A percentile compares a stretch with the other conserved stretches of the same genome.
Conservation (phyloP, 2,113 vertebrate species). For the Poecilia latipinna region DNA sequence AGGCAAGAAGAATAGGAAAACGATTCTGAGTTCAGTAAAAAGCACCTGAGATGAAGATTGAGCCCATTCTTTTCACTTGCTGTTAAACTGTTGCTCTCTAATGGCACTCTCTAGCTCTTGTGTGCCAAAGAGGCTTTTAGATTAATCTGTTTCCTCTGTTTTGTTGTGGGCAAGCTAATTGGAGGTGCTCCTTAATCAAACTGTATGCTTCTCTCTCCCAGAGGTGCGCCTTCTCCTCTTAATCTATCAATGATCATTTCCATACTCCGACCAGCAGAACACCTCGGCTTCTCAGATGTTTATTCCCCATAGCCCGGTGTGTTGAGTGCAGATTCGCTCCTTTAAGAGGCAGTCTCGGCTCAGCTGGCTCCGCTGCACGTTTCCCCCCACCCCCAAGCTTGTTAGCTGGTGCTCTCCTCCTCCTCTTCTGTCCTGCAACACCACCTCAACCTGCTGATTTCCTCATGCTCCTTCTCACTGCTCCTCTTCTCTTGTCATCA, state of each 20-base stretch:
- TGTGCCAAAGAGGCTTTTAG: not conserved
- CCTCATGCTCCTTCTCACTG: constrained; percentile 23
- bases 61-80: not conserved
- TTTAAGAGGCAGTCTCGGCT: constrained; percentile 75
- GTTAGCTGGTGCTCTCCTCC: constrained; percentile 21
- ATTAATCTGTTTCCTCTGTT: not conserved
- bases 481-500: constrained; percentile 20
- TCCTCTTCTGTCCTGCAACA: constrained; percentile 60
- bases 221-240: constrained; percentile 16
- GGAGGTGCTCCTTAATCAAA: constrained; percentile 63
- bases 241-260: constrained; percentile 36
- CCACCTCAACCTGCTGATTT: constrained; percentile 72
- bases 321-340: constrained; percentile 62
- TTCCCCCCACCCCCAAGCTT: not conserved
- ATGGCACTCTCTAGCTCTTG: not conserved
- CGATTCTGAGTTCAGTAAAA: constrained; percentile 4
- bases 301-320: constrained; percentile 56
- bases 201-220: constrained; percentile 54
- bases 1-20: constrained; percentile 16
- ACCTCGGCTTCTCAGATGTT: constrained; percentile 14
- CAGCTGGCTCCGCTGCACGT: constrained; percentile 24
- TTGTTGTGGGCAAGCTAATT: not conserved
- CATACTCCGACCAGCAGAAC: constrained; percentile 36
- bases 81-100: not conserved
- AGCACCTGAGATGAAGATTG: not conserved